Conservation (phyloP, 2,797 vertebrate genomes). For the Gambelia wislizenii region DNA sequence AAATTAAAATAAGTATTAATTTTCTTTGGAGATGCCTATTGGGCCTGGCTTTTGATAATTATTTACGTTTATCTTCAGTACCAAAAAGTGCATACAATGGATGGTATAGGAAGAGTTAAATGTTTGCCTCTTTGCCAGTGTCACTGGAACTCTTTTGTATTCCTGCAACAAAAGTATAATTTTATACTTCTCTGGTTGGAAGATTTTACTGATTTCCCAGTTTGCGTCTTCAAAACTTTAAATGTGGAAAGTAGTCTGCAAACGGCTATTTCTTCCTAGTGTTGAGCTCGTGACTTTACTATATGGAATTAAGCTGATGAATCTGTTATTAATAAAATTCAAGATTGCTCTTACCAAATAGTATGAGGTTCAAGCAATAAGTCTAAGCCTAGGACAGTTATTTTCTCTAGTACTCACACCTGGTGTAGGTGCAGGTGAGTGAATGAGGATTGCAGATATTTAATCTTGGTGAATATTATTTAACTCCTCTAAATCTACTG, state of each 20-base stretch:
- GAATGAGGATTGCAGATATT: neutral
- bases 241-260: neutral
- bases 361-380: too few species aligned
- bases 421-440: neutral
- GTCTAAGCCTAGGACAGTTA: neutral
- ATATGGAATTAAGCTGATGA: neutral
- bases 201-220: neutral
- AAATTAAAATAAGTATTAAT: conserved; percentile 78
- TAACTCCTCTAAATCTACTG: neutral
- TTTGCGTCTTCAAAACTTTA: neutral
- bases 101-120: conserved; percentile 39
- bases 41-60: conserved; percentile 76
- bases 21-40: conserved; percentile 73
- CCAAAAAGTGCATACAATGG: conserved; percentile 4
- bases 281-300: neutral
- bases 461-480: neutral
- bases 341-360: neutral
- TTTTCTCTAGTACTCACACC: neutral
- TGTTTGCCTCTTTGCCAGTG: conserved; percentile 55
- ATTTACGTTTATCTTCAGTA: conserved; percentile 60
- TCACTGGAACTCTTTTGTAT: conserved; percentile 16
- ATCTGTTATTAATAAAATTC: neutral
- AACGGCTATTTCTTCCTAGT: too few species aligned
- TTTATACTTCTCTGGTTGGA: too few species aligned
- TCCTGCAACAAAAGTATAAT: neutral